Base-by-base conservation (phyloP, 2,888 invertebrate species). In the Syrista parreyssii region DNA sequence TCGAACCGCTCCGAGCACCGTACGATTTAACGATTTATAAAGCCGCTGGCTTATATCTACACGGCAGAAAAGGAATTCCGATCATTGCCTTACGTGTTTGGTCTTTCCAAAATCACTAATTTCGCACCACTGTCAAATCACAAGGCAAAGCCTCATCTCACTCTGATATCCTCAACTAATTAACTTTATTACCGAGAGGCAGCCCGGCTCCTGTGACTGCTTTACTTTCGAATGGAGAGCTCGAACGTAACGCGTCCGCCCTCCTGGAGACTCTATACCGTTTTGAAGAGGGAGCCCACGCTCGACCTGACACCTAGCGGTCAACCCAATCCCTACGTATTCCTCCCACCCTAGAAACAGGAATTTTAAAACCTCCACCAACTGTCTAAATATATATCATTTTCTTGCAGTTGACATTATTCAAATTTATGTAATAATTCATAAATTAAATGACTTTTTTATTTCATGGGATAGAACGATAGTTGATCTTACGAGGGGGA, bases 41-140 rank as follows among this genome's bases (percentile, higher is more conserved):
- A 55, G 55, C 55, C 55, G 55, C 55, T 55, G 23, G 55, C 55
- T 55, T 55, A 23, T 55, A 55, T 55, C 55, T 55, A 55, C 55
- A 55, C 55, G 55, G 55, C 55, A 55, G 55, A 55, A 1, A 55
- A 55, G 55, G 23, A 55, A 55, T 55, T 55, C 9, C 55, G 55
- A 55, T 55, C 55, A 23, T 55, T 23, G 55, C 55, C 55, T 55
- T 55, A 55, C 23, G 23, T 23, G 32, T 30, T 74, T 35, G 12
- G 12, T 11, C 12, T 33, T 71, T 15, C 32, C 9, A 33, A 71
- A 32, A 32, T 32, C 74, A 34, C 74, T 74, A 3, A 30, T 36
- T 35, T 23, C n/a, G 35, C 78, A 80, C 82, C 89, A 88, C 89
- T 89, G 89, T 88, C 86, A 87, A 87, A 88, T 86, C 85, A 88